Percentiles rank a stretch among this genome's conserved stretches.
Evolutionary conservation across 1,140 invertebrate genomes (phyloP).

Genomic region (Harpegnathos saltator): DNA sequence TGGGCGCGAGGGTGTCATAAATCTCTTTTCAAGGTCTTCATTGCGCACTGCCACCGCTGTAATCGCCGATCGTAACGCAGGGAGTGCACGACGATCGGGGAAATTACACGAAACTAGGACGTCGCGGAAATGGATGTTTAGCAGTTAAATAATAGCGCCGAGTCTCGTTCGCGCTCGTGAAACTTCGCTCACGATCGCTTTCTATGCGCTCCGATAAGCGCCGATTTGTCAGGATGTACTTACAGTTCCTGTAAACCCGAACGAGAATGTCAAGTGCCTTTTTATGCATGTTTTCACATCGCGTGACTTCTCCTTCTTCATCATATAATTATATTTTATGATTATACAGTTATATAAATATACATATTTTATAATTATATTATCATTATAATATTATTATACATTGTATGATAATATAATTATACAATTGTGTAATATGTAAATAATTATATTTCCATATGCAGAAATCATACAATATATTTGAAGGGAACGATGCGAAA

Average conservation of each 20-base stretch:
- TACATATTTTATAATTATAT: too few species aligned
- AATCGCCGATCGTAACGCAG: neutral
- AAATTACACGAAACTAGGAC: slow-evolving; percentile 40
- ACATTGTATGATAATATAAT: too few species aligned
- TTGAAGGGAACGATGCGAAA: too few species aligned
- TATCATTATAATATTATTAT: too few species aligned
- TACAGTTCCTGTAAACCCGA: too few species aligned
- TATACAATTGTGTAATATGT: too few species aligned
- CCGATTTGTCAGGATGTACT: neutral
- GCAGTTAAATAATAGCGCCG: slow-evolving; percentile 42
- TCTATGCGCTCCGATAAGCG: slow-evolving; percentile 40
- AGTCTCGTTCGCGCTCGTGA: slow-evolving; percentile 34
- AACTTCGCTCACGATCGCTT: slow-evolving; percentile 34
- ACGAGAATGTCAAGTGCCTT: too few species aligned
- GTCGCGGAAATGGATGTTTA: slow-evolving; percentile 46
- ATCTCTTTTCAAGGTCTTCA: slow-evolving; percentile 61
- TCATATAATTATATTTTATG: too few species aligned
- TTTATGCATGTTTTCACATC: neutral
- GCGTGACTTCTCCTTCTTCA: neutral
- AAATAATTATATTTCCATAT: too few species aligned
- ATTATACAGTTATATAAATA: too few species aligned
- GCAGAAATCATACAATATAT: too few species aligned
- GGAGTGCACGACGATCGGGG: neutral
- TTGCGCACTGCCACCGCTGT: neutral
- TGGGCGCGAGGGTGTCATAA: slow-evolving; percentile 49